Base-by-base conservation (phyloP, 92 coral and sea anemone species). In the Palythoa grandiflora region DNA sequence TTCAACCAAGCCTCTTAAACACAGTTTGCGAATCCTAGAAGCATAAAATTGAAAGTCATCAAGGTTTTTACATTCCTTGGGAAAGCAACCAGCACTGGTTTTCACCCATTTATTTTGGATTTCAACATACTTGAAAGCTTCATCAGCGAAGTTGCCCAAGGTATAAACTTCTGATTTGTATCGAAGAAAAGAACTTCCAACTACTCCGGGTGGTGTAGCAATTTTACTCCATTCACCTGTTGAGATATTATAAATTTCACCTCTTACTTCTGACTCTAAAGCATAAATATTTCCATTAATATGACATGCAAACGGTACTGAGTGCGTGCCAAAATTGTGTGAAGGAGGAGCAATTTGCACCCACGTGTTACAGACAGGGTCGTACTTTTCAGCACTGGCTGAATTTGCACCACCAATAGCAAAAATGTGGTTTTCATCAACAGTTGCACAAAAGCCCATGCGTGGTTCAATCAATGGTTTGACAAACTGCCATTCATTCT, bases 321-420 rank as follows among this genome's bases (percentile, higher is more conserved):
- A 68, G 9, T 19, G 6, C 13, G 44, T 17, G 10, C 80, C 80
- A 75, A 44, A 75, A 51, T 75, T 75, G 60, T 75, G 84, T n/a
- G 38, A 86, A 89, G 90, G 65, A 60, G 89, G 83, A 21, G 94
- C 88, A 40, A 90, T 89, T 38, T 79, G 83, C 9, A 59, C 84
- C 97, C 97, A 94, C 36, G 89, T 44, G 73, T 94, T 80, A 11
- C 16, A 21, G 7, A 38, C 81, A 39, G 94, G 88, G 55, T 90
- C 81, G 61, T 79, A 94, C 54, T 87, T 90, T 61, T 94, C 95
- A 14, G 89, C 94, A 73, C 80, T 75, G 35, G 80, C 59, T 51
- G 37, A 38, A 7, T 47, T 72, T 52, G 90, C 92, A 63, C 97
- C 97, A 40, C 95, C 97, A 71, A 94, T 85, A 4, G 94, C 89